phyloP scores from a whole-genome alignment of 2,888 invertebrate genomes.

The Brachyptera risi region DNA sequence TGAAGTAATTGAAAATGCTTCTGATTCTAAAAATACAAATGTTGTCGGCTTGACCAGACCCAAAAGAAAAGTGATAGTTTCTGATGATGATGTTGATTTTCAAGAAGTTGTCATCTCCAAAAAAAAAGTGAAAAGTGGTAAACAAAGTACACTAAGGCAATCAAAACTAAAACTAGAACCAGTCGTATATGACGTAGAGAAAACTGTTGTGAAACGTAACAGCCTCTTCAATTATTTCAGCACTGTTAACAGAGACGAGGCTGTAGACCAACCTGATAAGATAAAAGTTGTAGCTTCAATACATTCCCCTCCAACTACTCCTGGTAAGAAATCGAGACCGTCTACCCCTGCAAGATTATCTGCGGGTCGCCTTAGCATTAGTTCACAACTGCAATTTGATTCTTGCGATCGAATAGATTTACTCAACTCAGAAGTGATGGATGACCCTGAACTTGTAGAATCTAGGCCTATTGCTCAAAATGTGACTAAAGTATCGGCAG shows the following conservation, averaged over 20 bases:
- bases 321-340: constrained; percentile 5
- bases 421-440: constrained; percentile 15
- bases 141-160: background rate
- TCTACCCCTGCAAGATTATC: background rate
- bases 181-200: background rate
- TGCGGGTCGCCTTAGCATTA: background rate
- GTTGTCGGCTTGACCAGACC: background rate
- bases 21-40: no score
- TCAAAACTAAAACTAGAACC: background rate
- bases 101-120: background rate
- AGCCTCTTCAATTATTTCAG: constrained; percentile 58
- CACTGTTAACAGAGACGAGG: constrained; percentile 47
- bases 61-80: background rate
- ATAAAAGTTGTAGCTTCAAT: constrained; percentile 27
- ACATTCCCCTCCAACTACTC: constrained; percentile 26
- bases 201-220: constrained; percentile 49
- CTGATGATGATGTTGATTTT: background rate
- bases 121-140: background rate
- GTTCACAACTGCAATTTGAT: background rate
- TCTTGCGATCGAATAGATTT: constrained; percentile 22
- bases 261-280: constrained; percentile 14
- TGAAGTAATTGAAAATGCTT: constrained; percentile 7
- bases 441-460: background rate
- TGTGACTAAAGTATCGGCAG: background rate
- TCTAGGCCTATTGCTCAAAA: background rate